Evolutionary conservation across 2,113 vertebrate species (phyloP).

Genomic region (Eublepharis macularius): DNA sequence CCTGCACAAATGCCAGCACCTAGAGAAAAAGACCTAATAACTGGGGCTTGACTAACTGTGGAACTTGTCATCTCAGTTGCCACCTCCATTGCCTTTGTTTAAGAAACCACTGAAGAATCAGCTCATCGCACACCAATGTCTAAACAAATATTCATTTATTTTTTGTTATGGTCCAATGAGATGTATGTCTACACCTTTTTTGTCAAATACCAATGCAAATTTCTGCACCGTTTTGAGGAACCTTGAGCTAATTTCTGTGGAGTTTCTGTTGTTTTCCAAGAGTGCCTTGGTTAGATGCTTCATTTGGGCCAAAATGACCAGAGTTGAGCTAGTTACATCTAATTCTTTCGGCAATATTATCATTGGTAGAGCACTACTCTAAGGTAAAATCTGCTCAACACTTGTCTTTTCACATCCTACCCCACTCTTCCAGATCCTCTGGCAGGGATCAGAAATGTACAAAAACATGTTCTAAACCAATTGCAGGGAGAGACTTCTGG

Average conservation of each 20-base stretch:
- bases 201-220: neutral
- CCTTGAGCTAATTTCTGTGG: too few relatives aligned
- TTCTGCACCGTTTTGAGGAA: neutral
- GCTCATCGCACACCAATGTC: neutral
- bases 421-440: neutral
- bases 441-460: neutral
- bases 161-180: neutral
- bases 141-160: neutral
- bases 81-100: too few relatives aligned
- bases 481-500: neutral
- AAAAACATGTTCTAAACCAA: neutral
- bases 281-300: too few relatives aligned
- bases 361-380: neutral
- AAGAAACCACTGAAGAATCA: neutral
- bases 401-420: neutral
- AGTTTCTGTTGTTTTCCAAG: too few relatives aligned
- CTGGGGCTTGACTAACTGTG: neutral
- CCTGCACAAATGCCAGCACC: neutral
- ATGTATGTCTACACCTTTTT: neutral
- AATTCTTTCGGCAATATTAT: too few relatives aligned
- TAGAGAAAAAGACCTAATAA: neutral
- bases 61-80: too few relatives aligned
- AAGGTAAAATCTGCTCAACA: too few relatives aligned
- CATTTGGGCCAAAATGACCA: too few relatives aligned
- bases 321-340: too few relatives aligned